Conservation (phyloP, 2,888 invertebrate species). For the Drosophila macrothrix region DNA sequence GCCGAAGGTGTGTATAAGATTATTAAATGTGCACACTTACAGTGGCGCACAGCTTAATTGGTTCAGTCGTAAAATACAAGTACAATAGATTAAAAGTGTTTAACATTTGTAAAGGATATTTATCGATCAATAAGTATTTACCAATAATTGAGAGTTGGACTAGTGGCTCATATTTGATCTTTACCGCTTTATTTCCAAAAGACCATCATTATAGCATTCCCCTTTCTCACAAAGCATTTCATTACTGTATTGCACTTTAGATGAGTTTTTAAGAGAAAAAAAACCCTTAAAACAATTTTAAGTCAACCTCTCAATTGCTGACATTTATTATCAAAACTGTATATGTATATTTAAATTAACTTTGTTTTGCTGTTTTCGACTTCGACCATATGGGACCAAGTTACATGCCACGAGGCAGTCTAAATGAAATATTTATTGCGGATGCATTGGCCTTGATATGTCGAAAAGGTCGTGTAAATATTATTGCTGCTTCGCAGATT, state of each 20-base stretch:
- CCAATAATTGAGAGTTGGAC: neutral
- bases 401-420: neutral
- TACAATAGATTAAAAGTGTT: too few species aligned
- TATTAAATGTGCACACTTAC: constrained; percentile 9
- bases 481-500: constrained; percentile 55
- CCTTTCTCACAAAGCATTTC: neutral
- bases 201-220: neutral
- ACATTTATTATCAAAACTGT: neutral
- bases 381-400: neutral
- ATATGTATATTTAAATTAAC: neutral
- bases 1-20: constrained; percentile 38
- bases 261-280: neutral
- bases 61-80: neutral
- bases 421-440: constrained; percentile 28
- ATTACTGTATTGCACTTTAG: neutral
- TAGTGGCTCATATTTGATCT: neutral
- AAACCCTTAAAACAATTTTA: neutral
- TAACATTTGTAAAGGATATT: neutral
- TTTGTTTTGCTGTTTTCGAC: neutral
- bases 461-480: constrained; percentile 58
- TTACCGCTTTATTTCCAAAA: neutral
- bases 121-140: neutral
- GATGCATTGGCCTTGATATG: constrained; percentile 17
- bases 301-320: neutral
- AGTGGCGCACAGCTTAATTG: neutral